These are phyloP conservation scores for Galerucella calmariensis DNA, from an alignment of 2,888 invertebrate species.

Conservation along the genomic window DNA sequence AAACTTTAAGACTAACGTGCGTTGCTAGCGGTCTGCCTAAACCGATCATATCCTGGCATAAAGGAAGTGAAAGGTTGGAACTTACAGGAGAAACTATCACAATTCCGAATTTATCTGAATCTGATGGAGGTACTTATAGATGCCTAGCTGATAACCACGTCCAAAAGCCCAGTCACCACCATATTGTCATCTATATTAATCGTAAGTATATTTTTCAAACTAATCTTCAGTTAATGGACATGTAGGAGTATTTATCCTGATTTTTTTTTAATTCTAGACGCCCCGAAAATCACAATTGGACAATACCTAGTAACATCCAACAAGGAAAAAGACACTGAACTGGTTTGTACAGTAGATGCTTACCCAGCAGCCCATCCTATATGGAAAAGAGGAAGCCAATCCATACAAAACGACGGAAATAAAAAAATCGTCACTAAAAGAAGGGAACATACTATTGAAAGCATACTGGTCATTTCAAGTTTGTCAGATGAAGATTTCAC, in stretches of 20 bases:
- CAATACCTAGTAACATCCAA: conserved; percentile 63
- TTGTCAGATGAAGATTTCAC: conserved; percentile 62
- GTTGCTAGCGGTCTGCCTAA: conserved; percentile 63
- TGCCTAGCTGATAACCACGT: conserved; percentile 65
- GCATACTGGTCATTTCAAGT: conserved; percentile 58
- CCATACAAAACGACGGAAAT: conserved; percentile 43
- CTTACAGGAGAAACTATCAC: conserved; percentile 57
- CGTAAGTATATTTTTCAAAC: conserved; percentile 55
- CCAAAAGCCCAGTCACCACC: conserved; percentile 58
- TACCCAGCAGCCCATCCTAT: conserved; percentile 61
- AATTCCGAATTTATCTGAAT: conserved; percentile 57
- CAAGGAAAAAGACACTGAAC: conserved; percentile 61
- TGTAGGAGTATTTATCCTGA: not conserved
- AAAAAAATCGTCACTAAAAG: conserved; percentile 44
- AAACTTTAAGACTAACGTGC: conserved; percentile 62
- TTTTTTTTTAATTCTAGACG: conserved; percentile 58
- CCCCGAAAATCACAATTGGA: conserved; percentile 63
- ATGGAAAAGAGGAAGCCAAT: conserved; percentile 60
- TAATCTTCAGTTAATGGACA: too few relatives aligned
- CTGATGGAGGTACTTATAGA: conserved; percentile 64
- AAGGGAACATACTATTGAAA: conserved; percentile 50
- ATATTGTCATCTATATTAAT: conserved; percentile 58
- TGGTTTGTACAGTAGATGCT: conserved; percentile 64
- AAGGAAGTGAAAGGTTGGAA: conserved; percentile 50
- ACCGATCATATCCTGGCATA: conserved; percentile 64